Conservation (phyloP, 23 tunicate species). For the Ascidia mentula region DNA sequence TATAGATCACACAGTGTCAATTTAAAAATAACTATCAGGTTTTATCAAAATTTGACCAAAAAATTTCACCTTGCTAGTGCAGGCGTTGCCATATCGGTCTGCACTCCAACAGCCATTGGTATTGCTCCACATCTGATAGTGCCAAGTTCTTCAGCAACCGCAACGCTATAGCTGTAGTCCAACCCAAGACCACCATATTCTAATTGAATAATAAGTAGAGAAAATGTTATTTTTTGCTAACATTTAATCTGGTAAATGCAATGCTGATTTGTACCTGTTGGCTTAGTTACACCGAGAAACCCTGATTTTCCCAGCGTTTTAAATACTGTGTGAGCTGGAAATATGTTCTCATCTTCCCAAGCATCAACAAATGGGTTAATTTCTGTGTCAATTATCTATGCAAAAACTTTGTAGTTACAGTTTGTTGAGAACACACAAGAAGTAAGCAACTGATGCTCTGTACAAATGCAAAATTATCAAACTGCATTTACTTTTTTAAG, state of each 20-base stretch:
- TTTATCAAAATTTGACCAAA: no score
- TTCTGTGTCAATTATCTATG: conserved; percentile 83
- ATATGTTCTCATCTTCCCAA: conserved; percentile 78
- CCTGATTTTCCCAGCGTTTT: conserved; percentile 90
- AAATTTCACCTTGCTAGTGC: conserved; percentile 81
- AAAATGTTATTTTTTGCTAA: no score
- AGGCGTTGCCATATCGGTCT: conserved; percentile 99
- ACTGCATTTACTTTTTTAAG: conserved; percentile 41
- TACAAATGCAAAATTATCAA: not conserved
- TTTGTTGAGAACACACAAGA: no score
- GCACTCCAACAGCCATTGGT: conserved; percentile 95
- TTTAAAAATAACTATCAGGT: no score
- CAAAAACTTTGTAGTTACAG: no score
- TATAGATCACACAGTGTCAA: no score
- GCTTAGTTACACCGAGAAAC: conserved; percentile 87
- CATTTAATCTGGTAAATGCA: no score
- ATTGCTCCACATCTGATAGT: conserved; percentile 78
- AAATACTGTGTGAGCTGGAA: conserved; percentile 91
- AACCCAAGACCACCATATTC: conserved; percentile 97
- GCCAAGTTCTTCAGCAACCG: conserved; percentile 91
- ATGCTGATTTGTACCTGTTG: conserved; percentile 35
- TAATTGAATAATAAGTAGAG: no score
- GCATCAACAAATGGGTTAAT: conserved; percentile 95
- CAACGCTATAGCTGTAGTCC: conserved; percentile 89
- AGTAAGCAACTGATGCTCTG: not conserved